phyloP scores from a whole-genome alignment of 2,888 invertebrate genomes.

The Gandaritis pyraliata region DNA sequence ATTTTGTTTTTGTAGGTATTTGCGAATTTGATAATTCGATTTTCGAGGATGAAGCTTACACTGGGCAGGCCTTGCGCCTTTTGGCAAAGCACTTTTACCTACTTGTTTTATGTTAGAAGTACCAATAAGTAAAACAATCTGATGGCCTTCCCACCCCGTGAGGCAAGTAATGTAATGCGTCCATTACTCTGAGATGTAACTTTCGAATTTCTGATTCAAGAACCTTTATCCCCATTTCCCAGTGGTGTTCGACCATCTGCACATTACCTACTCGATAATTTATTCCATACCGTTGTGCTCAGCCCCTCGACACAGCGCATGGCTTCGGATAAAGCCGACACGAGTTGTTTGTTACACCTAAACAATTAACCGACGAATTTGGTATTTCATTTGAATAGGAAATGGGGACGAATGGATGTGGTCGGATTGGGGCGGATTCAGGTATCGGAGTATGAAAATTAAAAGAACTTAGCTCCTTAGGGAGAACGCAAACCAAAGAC shows the following conservation, averaged over 20 bases:
- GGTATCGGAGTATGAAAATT: neutral
- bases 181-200: too few species aligned
- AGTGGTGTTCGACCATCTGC: conserved; percentile 1
- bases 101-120: too few species aligned
- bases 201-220: neutral
- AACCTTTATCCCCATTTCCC: neutral
- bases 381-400: conserved; percentile 45
- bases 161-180: too few species aligned
- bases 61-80: too few species aligned
- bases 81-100: too few species aligned
- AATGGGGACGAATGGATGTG: conserved; percentile 43
- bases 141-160: too few species aligned
- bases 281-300: conserved; percentile 19
- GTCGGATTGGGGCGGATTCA: conserved; percentile 26
- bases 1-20: too few species aligned
- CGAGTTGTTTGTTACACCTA: conserved; percentile 47
- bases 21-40: too few species aligned
- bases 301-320: conserved; percentile 44
- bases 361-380: conserved; percentile 44
- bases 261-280: neutral
- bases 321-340: conserved; percentile 50
- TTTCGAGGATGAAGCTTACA: too few species aligned
- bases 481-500: too few species aligned
- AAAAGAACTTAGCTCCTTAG: too few species aligned
- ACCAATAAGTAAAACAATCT: too few species aligned